phyloP scores from a whole-genome alignment of 2,797 vertebrate genomes.

The Gymnothorax reevesii region DNA sequence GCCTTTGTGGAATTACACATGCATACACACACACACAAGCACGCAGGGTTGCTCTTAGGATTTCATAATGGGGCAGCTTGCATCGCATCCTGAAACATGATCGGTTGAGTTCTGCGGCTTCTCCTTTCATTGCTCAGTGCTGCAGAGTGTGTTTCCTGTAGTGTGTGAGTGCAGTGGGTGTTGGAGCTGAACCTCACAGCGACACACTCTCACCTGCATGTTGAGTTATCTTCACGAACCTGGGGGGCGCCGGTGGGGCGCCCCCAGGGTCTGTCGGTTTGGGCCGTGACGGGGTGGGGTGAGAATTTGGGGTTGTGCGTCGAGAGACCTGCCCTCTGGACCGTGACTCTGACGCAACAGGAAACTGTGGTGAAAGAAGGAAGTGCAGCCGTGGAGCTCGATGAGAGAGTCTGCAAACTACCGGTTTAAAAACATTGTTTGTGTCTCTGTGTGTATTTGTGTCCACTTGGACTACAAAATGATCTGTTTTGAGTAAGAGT shows the following conservation, averaged over 20 bases:
- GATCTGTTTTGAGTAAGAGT: background rate
- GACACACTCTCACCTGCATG: background rate
- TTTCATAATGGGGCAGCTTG: conserved; percentile 21
- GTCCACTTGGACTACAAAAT: too few species aligned
- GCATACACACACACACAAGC: background rate
- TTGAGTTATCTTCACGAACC: background rate
- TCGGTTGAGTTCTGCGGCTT: conserved; percentile 9
- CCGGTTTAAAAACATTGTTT: background rate
- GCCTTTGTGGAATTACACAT: background rate
- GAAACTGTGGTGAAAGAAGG: conserved; percentile 51
- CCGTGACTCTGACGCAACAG: conserved; percentile 33
- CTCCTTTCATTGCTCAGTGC: conserved; percentile 1
- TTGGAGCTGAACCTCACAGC: too few species aligned
- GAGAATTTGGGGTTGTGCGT: background rate
- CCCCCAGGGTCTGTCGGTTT: background rate
- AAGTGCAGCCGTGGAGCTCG: conserved; percentile 35
- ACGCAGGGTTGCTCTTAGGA: background rate
- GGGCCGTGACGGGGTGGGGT: background rate
- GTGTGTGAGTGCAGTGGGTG: background rate
- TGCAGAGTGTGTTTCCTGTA: too few species aligned
- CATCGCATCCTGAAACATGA: conserved; percentile 21
- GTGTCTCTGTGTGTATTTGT: too few species aligned
- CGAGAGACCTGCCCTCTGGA: background rate
- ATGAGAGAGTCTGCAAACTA: background rate
- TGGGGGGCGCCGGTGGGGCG: background rate